These are phyloP conservation scores for Stichopus horrens DNA, from an alignment of 53 echinoderm and acorn worm species.

Conservation along the genomic window DNA sequence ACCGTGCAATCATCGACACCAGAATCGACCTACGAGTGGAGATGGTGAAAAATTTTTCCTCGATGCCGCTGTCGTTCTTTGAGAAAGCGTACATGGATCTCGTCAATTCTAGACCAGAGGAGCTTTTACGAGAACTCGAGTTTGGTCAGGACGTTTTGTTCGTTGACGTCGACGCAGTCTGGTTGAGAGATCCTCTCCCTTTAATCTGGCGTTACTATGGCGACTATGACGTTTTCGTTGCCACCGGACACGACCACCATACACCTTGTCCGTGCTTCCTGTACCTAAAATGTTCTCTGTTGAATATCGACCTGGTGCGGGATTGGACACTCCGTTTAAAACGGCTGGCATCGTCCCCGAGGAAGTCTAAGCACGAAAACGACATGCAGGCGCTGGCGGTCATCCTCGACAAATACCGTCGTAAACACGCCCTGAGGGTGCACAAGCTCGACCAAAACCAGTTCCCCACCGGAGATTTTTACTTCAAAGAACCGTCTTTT, in stretches of 20 bases:
- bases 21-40: neutral
- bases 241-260: conserved; percentile 42
- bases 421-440: conserved; percentile 4
- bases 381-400: conserved; percentile 44
- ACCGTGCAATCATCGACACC: neutral
- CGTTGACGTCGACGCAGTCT: conserved; percentile 56
- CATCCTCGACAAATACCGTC: conserved; percentile 43
- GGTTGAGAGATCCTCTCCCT: conserved; percentile 58
- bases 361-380: conserved; percentile 42
- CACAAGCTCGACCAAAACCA: conserved; percentile 34
- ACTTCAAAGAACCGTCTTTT: conserved; percentile 39
- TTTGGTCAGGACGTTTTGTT: conserved; percentile 48
- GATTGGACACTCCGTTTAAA: conserved; percentile 27
- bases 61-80: conserved; percentile 8
- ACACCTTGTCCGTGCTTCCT: conserved; percentile 57
- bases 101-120: conserved; percentile 46
- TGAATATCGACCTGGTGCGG: conserved; percentile 43
- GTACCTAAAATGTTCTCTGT: conserved; percentile 38
- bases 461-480: conserved; percentile 57
- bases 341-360: conserved; percentile 30
- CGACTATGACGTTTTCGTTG: conserved; percentile 48
- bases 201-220: conserved; percentile 22
- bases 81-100: conserved; percentile 51
- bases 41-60: neutral
- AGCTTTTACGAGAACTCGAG: conserved; percentile 36